Base-by-base conservation (phyloP, 2,113 vertebrate species). In the Sapayoa aenigma region DNA sequence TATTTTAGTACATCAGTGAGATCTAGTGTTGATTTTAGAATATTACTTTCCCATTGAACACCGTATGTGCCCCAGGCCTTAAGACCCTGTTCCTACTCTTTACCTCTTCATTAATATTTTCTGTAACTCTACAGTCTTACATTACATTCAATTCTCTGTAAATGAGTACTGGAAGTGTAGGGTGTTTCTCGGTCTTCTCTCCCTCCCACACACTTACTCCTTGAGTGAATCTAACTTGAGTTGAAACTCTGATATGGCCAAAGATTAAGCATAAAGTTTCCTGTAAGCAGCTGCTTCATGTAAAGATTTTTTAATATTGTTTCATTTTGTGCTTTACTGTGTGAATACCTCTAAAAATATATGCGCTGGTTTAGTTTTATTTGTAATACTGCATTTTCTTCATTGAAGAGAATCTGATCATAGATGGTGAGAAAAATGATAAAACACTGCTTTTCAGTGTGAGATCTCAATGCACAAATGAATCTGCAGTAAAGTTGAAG, bases 231-330 rank as follows among this genome's bases (percentile, higher is more conserved):
- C 42, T 84, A 77, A 63, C 79, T 77, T 41, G 23, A 72, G 33
- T 0, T 93, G 41, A 95, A 93, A 85, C 75, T 89, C 81, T 88
- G 67, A 91, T 93, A 80, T 19, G 50, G 22, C 19, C 39, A 87
- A 83, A 95, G 81, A 93, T 93, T 94, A 83, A 30, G 47, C 44
- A 33, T 2, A 55, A 30, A 22, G 25, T 55, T 94, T 95, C 90
- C 89, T 93, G 93, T 95, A 91, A 95, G 72, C 37, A 82, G 82
- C 20, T 92, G 23, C 76, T 95, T 95, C 59, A 58, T 25, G 28
- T 42, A 62, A 77, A 66, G 33, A 20, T 20, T 42, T 22, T 31
- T 83, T 39, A 19, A 15, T 31, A 35, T 75, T 42, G 50, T 86
- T 95, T 90, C 24, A 12, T 58, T 94, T 77, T 90, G 17, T 80